phyloP scores from a whole-genome alignment of 2,888 invertebrate genomes.

The Drosophila acutilabella region DNA sequence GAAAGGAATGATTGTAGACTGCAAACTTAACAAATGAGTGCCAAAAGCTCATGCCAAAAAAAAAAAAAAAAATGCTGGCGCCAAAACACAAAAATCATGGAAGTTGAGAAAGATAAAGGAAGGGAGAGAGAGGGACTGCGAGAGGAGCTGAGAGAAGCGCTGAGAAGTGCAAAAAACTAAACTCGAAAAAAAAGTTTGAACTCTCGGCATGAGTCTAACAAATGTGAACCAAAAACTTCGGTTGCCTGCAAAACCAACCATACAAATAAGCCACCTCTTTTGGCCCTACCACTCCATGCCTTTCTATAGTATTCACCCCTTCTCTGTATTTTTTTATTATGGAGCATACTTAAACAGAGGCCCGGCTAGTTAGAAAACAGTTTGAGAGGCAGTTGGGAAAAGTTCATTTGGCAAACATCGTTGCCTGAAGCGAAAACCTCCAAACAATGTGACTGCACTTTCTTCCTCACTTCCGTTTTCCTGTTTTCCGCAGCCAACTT shows the following conservation, averaged over 20 bases:
- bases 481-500: neutral
- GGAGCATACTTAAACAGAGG: constrained; percentile 6
- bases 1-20: constrained; percentile 15
- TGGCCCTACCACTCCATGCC: neutral
- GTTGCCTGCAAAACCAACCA: constrained; percentile 33
- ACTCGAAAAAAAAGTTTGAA: constrained; percentile 25
- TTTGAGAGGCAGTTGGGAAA: constrained; percentile 50
- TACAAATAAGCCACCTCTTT: constrained; percentile 4
- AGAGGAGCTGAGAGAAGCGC: neutral
- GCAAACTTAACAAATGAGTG: constrained; percentile 71
- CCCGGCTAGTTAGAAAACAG: constrained; percentile 51
- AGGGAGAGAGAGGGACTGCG: neutral
- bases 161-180: constrained; percentile 14
- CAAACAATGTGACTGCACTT: constrained; percentile 59
- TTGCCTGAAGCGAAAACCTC: constrained; percentile 35
- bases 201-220: constrained; percentile 37
- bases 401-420: constrained; percentile 65
- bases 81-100: constrained; percentile 22
- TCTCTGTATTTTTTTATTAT: neutral
- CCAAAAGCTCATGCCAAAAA: constrained; percentile 39
- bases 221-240: constrained; percentile 54
- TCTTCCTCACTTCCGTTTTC: neutral
- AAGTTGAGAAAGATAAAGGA: neutral
- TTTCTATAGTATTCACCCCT: neutral
- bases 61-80: constrained; percentile 55